phyloP scores from a whole-genome alignment of 1,140 invertebrate species.

The Drosophila pectinifera region DNA sequence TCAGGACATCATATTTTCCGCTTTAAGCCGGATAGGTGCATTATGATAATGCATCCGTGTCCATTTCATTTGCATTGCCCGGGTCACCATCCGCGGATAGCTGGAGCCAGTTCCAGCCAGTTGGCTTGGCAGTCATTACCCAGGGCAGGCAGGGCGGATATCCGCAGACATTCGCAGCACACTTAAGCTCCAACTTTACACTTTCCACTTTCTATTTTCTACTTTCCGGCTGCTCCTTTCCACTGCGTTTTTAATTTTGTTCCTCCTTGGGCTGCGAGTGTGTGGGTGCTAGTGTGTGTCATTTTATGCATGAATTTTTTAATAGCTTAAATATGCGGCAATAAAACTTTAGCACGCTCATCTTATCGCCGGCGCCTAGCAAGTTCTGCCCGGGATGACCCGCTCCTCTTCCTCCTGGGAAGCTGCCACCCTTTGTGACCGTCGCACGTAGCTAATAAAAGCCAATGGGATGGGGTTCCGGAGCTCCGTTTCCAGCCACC shows the following conservation, averaged over 20 bases:
- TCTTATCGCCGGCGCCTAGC: conserved; percentile 74
- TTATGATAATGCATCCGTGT: conserved; percentile 9
- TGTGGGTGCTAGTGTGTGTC: conserved; percentile 57
- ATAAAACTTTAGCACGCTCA: conserved; percentile 83
- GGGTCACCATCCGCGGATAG: neutral
- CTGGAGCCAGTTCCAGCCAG: no score
- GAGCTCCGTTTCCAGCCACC: conserved; percentile 13
- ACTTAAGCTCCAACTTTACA: conserved; percentile 42
- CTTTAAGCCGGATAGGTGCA: conserved; percentile 5
- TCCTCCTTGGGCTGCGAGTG: conserved; percentile 27
- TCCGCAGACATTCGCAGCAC: conserved; percentile 29
- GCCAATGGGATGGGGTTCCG: conserved; percentile 33
- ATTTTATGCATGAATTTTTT: conserved; percentile 83
- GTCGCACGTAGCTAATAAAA: conserved; percentile 79
- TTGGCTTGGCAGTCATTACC: conserved; percentile 12
- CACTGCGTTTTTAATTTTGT: conserved; percentile 72
- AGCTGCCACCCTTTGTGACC: conserved; percentile 24
- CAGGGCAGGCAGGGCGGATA: conserved; percentile 11
- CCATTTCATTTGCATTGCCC: conserved; percentile 7
- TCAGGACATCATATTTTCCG: neutral
- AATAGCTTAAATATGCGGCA: conserved; percentile 83
- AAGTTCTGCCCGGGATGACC: conserved; percentile 56
- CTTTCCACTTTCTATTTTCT: conserved; percentile 20
- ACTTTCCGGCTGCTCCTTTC: conserved; percentile 20
- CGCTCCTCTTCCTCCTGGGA: neutral